Conservation (phyloP, 2,888 invertebrate species). For the Blomia tropicalis region DNA sequence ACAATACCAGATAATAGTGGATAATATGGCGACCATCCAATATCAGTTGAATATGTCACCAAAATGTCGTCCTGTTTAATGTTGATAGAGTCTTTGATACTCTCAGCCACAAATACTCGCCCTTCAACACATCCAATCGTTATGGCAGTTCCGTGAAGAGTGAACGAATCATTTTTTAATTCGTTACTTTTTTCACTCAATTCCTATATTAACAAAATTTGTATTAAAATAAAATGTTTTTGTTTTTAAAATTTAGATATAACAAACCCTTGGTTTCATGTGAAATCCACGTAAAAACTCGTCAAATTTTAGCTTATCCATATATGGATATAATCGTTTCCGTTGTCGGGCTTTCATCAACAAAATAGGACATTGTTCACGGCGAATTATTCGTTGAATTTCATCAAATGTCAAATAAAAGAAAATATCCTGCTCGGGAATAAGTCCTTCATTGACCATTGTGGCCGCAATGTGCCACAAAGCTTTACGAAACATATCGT, state of each 20-base stretch:
- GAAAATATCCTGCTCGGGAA: conserved; percentile 49
- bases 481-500: conserved; percentile 22
- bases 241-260: background rate
- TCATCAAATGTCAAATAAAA: conserved; percentile 54
- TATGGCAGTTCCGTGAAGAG: conserved; percentile 8
- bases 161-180: background rate
- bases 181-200: background rate
- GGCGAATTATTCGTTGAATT: conserved; percentile 42
- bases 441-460: conserved; percentile 41
- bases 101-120: conserved; percentile 12
- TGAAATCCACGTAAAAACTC: conserved; percentile 5
- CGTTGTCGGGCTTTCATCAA: conserved; percentile 6
- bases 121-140: conserved; percentile 10
- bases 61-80: conserved; percentile 48
- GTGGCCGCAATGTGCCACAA: conserved; percentile 24
- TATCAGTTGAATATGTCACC: conserved; percentile 58
- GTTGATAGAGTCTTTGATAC: conserved; percentile 5
- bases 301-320: conserved; percentile 8
- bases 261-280: conserved; percentile 3
- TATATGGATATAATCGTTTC: background rate
- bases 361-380: background rate
- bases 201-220: background rate
- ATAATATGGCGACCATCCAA: conserved; percentile 72
- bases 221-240: background rate
- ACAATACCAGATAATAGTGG: conserved; percentile 59